Evolutionary conservation across 2,888 invertebrate genomes (phyloP).

Genomic region (Cheilosia urbana): DNA sequence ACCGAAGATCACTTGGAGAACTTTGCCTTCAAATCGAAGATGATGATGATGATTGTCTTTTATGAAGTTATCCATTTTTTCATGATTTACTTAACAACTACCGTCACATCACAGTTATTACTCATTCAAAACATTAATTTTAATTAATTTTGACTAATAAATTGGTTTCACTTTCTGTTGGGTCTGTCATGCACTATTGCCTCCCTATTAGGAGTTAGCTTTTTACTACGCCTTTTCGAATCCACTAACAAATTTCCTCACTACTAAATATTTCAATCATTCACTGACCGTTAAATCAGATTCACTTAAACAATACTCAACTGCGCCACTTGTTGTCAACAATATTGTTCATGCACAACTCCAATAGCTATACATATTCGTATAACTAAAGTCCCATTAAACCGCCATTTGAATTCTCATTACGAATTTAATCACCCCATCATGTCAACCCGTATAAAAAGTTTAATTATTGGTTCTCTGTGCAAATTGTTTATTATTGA

Average conservation of each 20-base stretch:
- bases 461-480: not conserved
- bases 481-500: not conserved
- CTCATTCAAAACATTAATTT: no score
- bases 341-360: constrained; percentile 3
- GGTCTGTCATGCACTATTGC: not conserved
- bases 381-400: constrained; percentile 1
- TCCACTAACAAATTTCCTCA: not conserved
- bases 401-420: constrained; percentile 26
- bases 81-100: no score
- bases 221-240: not conserved
- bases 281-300: constrained; percentile 7
- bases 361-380: not conserved
- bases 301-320: not conserved
- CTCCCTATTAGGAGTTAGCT: not conserved
- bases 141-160: not conserved
- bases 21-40: no score
- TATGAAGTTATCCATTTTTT: no score
- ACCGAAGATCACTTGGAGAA: no score
- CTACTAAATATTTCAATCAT: not conserved
- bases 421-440: constrained; percentile 41
- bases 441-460: constrained; percentile 6
- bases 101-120: no score
- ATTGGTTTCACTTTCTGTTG: constrained; percentile 1
- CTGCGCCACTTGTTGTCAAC: not conserved
- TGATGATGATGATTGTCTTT: no score